Base-by-base conservation (phyloP, 2,797 vertebrate species). In the Balearica regulorum region DNA sequence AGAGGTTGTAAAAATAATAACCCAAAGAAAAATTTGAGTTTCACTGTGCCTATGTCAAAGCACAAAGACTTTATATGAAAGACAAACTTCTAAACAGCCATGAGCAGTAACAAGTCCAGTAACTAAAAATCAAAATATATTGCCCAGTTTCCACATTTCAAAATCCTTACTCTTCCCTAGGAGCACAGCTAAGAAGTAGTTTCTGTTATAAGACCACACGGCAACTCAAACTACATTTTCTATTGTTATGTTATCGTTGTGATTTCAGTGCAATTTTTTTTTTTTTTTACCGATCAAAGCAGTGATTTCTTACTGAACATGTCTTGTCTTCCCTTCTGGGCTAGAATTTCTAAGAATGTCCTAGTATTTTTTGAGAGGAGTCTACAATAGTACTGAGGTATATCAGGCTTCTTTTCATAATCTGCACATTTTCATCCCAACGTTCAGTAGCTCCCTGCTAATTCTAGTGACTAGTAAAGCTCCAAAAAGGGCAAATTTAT, bases 401-500 rank as follows among this genome's bases (percentile, higher is more conserved):
- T 17, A 83, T 70, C 25, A 68, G 25, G 51, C 51, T 83, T 76
- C 55, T 94, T 82, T 70, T 87, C 75, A 73, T 43, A 33, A 89
- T 76, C 66, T 53, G 39, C 81, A 51, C 16, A 51, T 77, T 84
- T 87, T 62, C 66, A 89, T 64, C 64, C n/a, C 62, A 89, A 35
- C 0, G 2, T 86, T 62, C 49, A 76, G 39, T 35, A 92, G 46
- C 53, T 93, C 54, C 24, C 41, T 71, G 60, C 72, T 86, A 61
- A 39, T 31, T 73, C 43, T 26, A 87, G 41, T 93, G 69, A 82
- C 83, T 48, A 94, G 65, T 33, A 60, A 91, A 89, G 70, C 61
- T 90, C 80, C 95, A 93, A 88, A 91, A 91, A 88, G 24, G 64
- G 61, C 44, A 86, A 79, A 92, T 89, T 65, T 51, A 87, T 77